A percentile compares a stretch with the other conserved stretches of the same genome.
Evolutionary conservation across 2,113 vertebrate species (phyloP).

Genomic region (Strix aluco): DNA sequence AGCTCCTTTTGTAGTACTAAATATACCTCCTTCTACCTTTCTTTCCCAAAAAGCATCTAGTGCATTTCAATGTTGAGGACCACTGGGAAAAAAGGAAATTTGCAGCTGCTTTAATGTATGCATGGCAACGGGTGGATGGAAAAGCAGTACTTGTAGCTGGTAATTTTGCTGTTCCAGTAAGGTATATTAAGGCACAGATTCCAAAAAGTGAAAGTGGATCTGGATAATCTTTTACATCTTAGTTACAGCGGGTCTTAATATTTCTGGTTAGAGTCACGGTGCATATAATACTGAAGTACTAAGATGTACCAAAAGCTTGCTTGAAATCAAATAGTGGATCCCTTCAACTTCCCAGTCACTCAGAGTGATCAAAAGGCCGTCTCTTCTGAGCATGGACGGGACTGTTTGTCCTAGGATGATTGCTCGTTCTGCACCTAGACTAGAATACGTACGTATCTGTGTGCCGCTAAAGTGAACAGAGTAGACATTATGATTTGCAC

Average conservation of each 20-base stretch:
- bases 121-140: background rate
- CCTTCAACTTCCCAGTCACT: background rate
- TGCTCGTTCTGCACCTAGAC: background rate
- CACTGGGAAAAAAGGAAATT: background rate
- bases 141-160: background rate
- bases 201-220: background rate
- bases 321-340: background rate
- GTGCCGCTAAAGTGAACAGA: background rate
- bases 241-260: background rate
- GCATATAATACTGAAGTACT: background rate
- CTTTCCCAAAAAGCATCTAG: background rate
- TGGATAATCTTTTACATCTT: background rate
- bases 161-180: background rate
- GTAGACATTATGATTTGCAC: conserved; percentile 1
- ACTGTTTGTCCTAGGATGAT: background rate
- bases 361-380: background rate
- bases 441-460: background rate
- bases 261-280: background rate
- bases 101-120: background rate
- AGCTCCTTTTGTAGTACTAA: background rate
- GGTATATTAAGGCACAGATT: background rate
- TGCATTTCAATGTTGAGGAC: background rate
- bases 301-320: background rate
- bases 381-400: background rate
- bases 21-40: background rate